Conservation (phyloP, 2,888 invertebrate genomes). For the Diabrotica balteata region DNA sequence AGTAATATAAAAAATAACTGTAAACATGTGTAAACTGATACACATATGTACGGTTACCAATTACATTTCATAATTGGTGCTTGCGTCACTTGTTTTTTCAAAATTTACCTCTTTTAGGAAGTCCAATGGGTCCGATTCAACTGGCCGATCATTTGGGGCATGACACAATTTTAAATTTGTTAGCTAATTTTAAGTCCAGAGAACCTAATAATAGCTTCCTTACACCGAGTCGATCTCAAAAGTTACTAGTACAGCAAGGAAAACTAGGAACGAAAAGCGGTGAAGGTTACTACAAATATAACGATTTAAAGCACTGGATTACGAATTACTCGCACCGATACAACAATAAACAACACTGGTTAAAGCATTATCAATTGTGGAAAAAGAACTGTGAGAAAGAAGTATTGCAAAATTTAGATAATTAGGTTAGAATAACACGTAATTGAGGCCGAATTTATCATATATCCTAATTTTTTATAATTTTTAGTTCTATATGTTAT, state of each 20-base stretch:
- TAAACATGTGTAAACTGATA: too few species aligned
- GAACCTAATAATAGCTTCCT: conserved; percentile 20
- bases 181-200: conserved; percentile 3
- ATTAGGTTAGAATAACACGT: too few species aligned
- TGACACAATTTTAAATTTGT: conserved; percentile 9
- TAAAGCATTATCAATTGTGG: conserved; percentile 19
- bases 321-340: conserved; percentile 7
- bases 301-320: conserved; percentile 23
- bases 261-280: conserved; percentile 19
- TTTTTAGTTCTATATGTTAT: too few species aligned
- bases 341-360: conserved; percentile 23
- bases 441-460: too few species aligned
- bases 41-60: too few species aligned
- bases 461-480: too few species aligned
- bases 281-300: conserved; percentile 21
- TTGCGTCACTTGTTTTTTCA: too few species aligned
- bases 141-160: conserved; percentile 22
- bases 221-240: conserved; percentile 17
- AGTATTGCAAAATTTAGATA: too few species aligned
- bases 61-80: too few species aligned
- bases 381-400: not conserved
- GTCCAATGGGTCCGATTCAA: conserved; percentile 17
- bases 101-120: not conserved
- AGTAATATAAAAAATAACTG: too few species aligned
- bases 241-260: conserved; percentile 4